phyloP scores from a whole-genome alignment of 2,113 vertebrate genomes.

The Coptodon bakossiorum region DNA sequence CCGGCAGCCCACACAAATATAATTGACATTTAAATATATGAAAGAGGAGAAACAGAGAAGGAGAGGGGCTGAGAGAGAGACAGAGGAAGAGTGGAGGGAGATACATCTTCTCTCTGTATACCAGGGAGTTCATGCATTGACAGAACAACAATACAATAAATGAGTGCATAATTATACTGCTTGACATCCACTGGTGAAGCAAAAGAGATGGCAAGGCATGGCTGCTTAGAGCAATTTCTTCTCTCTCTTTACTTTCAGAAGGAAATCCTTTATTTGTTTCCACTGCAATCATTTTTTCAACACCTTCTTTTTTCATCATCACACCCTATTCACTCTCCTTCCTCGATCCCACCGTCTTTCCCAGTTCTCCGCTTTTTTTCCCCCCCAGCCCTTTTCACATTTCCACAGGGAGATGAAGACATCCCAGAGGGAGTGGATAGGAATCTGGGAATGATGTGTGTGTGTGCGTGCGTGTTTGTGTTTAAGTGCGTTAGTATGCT shows the following conservation, averaged over 20 bases:
- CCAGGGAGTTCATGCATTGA: constrained; percentile 57
- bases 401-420: constrained; percentile 58
- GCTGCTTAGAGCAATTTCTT: constrained; percentile 18
- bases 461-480: not conserved
- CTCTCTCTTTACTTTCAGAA: constrained; percentile 29
- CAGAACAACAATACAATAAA: constrained; percentile 65
- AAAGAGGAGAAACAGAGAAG: constrained; percentile 43
- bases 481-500: constrained; percentile 39
- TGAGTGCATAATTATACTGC: constrained; percentile 65
- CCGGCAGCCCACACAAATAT: constrained; percentile 58
- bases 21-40: constrained; percentile 65
- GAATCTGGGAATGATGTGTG: constrained; percentile 50
- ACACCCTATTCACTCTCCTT: constrained; percentile 56
- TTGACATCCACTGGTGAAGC: constrained; percentile 58
- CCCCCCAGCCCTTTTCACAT: constrained; percentile 9
- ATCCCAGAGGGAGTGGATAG: constrained; percentile 56
- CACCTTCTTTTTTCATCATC: constrained; percentile 61
- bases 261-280: constrained; percentile 59
- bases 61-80: constrained; percentile 23
- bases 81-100: not conserved
- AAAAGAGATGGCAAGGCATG: constrained; percentile 33
- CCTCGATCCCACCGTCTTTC: constrained; percentile 29
- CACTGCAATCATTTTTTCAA: constrained; percentile 35
- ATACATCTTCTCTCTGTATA: constrained; percentile 47
- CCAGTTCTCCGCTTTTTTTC: not conserved